Evolutionary conservation across 2,113 vertebrate species (phyloP).

Genomic region (Pipra filicauda): DNA sequence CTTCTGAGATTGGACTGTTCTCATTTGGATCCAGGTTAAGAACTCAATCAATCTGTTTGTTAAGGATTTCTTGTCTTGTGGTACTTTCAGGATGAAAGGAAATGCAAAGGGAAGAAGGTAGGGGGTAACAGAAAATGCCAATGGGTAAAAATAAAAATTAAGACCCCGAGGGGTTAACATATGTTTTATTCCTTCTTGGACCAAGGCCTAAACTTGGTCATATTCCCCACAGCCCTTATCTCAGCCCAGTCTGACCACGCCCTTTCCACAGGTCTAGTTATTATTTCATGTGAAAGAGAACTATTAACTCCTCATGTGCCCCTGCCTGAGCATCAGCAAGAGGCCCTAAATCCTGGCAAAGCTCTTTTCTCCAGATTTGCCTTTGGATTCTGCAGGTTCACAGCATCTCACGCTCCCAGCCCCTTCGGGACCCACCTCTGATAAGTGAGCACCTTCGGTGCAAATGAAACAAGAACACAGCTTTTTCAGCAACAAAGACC

Average conservation of each 20-base stretch:
- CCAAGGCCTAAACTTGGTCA: background rate
- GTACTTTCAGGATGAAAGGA: background rate
- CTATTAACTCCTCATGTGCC: accelerated
- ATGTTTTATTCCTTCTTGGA: background rate
- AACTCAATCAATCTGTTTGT: background rate
- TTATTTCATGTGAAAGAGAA: background rate
- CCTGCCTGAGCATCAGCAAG: background rate
- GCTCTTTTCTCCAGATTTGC: accelerated
- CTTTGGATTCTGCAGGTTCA: background rate
- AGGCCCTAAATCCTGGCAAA: background rate
- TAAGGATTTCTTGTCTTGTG: background rate
- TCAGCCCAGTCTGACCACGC: background rate
- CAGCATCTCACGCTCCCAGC: background rate
- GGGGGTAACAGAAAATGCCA: background rate
- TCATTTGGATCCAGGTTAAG: background rate
- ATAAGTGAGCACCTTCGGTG: accelerated
- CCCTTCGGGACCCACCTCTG: accelerated
- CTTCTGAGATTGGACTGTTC: background rate
- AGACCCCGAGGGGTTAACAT: background rate
- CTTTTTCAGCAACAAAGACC: background rate
- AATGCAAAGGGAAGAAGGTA: background rate
- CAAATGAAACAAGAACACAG: background rate
- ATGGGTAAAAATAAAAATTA: background rate
- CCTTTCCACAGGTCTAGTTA: background rate
- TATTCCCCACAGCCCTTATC: background rate